A percentile compares a stretch with the other conserved stretches of the same genome.
phyloP scores from a whole-genome alignment of 2,888 invertebrate genomes.

The Trichopoda pennipes region DNA sequence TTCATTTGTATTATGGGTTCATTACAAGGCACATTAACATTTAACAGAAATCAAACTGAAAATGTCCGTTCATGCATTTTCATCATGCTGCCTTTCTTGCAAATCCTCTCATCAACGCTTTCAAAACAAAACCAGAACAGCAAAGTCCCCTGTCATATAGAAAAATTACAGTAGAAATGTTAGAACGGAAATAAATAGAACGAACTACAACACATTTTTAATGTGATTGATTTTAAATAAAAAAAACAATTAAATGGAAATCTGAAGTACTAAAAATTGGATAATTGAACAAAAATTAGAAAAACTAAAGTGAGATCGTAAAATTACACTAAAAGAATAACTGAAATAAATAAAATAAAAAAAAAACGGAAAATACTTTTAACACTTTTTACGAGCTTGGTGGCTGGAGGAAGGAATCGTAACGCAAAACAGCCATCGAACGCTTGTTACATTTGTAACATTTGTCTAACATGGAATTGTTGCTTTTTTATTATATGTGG shows the following conservation, averaged over 20 bases:
- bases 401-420: constrained; percentile 57
- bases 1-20: constrained; percentile 71
- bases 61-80: neutral
- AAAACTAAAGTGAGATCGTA: constrained; percentile 57
- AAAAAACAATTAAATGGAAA: constrained; percentile 48
- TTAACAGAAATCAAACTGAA: constrained; percentile 50
- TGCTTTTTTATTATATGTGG: constrained; percentile 67
- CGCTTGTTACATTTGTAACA: constrained; percentile 6
- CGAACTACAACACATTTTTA: constrained; percentile 56
- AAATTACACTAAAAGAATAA: constrained; percentile 50
- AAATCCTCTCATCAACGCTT: constrained; percentile 25
- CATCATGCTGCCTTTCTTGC: neutral
- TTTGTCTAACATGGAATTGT: neutral
- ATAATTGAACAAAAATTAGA: constrained; percentile 47
- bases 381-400: constrained; percentile 71
- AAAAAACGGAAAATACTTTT: constrained; percentile 75
- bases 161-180: constrained; percentile 56
- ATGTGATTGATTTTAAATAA: constrained; percentile 70
- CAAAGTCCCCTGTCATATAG: constrained; percentile 50
- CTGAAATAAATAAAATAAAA: constrained; percentile 70
- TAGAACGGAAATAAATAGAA: constrained; percentile 41
- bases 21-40: constrained; percentile 72
- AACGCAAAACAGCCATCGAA: constrained; percentile 44
- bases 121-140: neutral
- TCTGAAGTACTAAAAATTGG: constrained; percentile 44